These are phyloP conservation scores for Origma solitaria DNA, from an alignment of 2,113 vertebrate genomes.

Conservation along the genomic window DNA sequence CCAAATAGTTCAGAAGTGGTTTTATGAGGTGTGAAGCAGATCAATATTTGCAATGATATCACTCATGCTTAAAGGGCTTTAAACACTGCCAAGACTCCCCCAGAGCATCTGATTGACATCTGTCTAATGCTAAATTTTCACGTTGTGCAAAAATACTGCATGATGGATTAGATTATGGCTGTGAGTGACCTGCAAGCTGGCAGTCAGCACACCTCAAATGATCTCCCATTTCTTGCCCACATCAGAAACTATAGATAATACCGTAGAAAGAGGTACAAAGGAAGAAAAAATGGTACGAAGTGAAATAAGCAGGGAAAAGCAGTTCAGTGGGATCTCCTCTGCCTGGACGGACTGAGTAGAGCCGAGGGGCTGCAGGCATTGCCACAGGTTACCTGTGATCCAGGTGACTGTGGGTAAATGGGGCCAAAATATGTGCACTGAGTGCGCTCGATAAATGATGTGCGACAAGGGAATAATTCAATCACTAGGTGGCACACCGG, in stretches of 20 bases:
- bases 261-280: background rate
- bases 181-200: background rate
- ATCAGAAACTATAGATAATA: background rate
- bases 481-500: conserved; percentile 47
- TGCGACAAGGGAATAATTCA: background rate
- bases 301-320: background rate
- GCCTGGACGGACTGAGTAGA: background rate
- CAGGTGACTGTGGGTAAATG: background rate
- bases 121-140: background rate
- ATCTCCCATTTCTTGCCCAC: background rate
- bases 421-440: rapidly evolving
- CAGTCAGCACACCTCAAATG: background rate
- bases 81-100: background rate
- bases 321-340: background rate
- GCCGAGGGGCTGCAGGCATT: background rate
- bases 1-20: background rate
- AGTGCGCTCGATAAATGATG: no score
- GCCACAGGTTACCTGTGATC: background rate
- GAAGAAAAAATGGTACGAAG: background rate
- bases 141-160: background rate
- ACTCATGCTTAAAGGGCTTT: background rate
- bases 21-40: background rate
- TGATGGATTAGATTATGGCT: background rate
- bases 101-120: background rate
- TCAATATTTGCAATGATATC: background rate